These are phyloP conservation scores for Dermatophagoides farinae DNA, from an alignment of 1,140 invertebrate genomes.

Conservation along the genomic window DNA sequence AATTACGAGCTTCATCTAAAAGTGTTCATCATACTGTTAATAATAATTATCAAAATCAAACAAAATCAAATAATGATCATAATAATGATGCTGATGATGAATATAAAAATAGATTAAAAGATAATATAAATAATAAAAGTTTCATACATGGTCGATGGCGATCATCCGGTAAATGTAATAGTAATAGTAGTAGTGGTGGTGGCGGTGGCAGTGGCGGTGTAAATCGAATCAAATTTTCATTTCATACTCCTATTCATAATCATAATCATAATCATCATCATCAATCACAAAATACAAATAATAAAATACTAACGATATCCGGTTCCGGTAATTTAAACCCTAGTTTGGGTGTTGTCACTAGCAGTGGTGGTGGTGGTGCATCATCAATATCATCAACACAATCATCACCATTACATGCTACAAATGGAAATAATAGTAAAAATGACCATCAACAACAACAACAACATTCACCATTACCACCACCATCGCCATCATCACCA, in stretches of 20 bases:
- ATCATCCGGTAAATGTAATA: background rate
- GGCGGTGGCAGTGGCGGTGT: background rate
- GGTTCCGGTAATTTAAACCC: too few species aligned
- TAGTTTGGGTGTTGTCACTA: too few species aligned
- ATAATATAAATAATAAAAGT: background rate
- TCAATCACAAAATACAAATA: too few species aligned
- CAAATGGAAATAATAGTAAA: background rate
- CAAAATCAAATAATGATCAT: background rate
- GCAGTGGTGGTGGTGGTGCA: background rate
- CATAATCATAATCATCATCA: too few species aligned
- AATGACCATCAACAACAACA: background rate
- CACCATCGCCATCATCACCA: background rate
- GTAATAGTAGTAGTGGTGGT: background rate
- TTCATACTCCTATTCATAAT: too few species aligned
- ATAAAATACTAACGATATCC: too few species aligned
- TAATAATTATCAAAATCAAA: background rate
- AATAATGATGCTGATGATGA: too few species aligned
- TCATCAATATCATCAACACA: background rate
- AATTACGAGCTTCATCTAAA: slow-evolving; percentile 4
- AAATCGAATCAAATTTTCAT: too few species aligned
- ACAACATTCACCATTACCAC: too few species aligned
- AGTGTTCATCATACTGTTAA: background rate
- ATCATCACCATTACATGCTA: background rate
- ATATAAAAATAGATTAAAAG: too few species aligned
- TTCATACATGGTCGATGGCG: background rate